Conservation (phyloP, 2,888 invertebrate species). For the Neelides folsomi region DNA sequence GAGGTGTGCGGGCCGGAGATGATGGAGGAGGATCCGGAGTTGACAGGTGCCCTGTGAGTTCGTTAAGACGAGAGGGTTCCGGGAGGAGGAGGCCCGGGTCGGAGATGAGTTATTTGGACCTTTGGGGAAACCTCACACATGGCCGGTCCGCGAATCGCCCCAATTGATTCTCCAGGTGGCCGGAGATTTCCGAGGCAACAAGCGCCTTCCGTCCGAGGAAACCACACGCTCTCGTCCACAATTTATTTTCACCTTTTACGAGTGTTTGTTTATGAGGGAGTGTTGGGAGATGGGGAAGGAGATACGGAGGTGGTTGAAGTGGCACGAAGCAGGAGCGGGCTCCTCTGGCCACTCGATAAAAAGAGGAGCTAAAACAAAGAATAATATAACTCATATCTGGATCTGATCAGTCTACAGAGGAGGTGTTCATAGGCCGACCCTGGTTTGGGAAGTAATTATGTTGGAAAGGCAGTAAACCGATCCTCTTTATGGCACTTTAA, state of each 20-base stretch:
- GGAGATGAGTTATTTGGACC: neutral
- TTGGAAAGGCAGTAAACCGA: constrained; percentile 28
- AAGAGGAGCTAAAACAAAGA: constrained; percentile 32
- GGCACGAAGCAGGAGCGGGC: constrained; percentile 10
- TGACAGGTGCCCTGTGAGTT: constrained; percentile 20
- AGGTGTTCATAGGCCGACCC: constrained; percentile 16
- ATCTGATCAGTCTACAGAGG: constrained; percentile 17
- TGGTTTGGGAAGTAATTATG: constrained; percentile 27
- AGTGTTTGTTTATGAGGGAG: constrained; percentile 1
- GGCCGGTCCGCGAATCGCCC: constrained; percentile 3
- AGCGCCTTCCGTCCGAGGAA: too few species aligned
- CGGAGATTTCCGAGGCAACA: too few species aligned
- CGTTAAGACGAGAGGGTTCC: constrained; percentile 12
- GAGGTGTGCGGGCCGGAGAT: constrained; percentile 6
- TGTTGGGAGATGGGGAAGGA: neutral
- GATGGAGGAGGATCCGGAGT: constrained; percentile 13
- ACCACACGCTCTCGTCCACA: neutral
- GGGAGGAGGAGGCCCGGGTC: constrained; percentile 3
- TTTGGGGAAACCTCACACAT: constrained; percentile 5
- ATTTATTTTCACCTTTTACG: neutral
- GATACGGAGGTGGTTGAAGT: constrained; percentile 2
- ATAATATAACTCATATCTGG: constrained; percentile 15
- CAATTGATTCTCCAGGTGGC: neutral
- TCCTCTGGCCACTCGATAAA: constrained; percentile 23
- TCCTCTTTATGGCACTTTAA: constrained; percentile 31